Percentiles rank a stretch among this genome's conserved stretches.
These are phyloP conservation scores for Oscarella lobularis DNA, from an alignment of 37 sponge, comb jelly and placozoan species.

Conservation along the genomic window DNA sequence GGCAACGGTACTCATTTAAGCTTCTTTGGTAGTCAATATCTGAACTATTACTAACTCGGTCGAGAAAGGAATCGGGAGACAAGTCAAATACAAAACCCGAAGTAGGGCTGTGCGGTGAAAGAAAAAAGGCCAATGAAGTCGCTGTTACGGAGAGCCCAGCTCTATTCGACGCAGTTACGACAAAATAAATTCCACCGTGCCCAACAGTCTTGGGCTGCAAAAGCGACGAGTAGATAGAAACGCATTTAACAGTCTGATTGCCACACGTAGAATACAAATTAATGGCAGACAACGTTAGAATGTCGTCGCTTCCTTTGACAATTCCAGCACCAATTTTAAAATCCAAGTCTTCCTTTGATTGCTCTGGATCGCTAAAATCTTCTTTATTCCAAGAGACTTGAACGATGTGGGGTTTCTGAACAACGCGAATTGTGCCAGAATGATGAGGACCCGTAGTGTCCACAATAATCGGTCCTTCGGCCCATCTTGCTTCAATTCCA, in stretches of 20 bases:
- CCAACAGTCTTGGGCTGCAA: not conserved
- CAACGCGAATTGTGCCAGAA: too few relatives aligned
- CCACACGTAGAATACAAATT: too few relatives aligned
- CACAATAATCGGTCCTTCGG: not conserved
- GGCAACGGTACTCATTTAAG: not conserved
- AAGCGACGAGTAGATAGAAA: not conserved
- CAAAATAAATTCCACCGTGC: not conserved
- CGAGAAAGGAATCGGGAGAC: not conserved
- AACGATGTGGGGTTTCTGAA: too few relatives aligned
- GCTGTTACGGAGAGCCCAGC: not conserved
- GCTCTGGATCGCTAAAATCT: too few relatives aligned
- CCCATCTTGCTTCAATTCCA: not conserved
- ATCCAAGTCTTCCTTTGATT: too few relatives aligned
- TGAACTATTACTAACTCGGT: not conserved
- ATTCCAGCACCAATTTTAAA: too few relatives aligned
- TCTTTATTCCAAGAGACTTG: too few relatives aligned
- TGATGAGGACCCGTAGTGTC: not conserved
- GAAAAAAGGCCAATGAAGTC: not conserved
- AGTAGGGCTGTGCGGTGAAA: not conserved
- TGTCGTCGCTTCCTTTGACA: too few relatives aligned
- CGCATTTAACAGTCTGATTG: not conserved
- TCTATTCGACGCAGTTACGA: not conserved
- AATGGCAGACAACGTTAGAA: too few relatives aligned
- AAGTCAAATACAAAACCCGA: not conserved
- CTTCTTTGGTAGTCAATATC: not conserved